These are phyloP conservation scores for pig (Sus scrofa) DNA, from an alignment of 2,113 vertebrate genomes.

Conservation along the genomic window DNA sequence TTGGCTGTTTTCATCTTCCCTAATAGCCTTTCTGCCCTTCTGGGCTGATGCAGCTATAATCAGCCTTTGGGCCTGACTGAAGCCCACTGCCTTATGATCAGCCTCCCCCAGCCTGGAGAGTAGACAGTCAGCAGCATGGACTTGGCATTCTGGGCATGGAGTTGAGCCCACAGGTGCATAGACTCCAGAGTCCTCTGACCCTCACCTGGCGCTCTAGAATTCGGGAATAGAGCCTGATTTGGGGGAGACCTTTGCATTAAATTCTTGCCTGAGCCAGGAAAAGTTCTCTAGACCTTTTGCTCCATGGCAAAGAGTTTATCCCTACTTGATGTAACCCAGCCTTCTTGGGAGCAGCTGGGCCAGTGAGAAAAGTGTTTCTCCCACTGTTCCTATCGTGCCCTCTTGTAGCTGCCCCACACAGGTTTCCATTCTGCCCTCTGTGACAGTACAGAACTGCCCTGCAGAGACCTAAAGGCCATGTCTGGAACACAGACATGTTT, in stretches of 20 bases:
- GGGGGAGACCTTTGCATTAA: constrained; percentile 1
- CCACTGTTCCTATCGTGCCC: background rate
- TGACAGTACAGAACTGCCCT: background rate
- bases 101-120: background rate
- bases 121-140: background rate
- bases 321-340: background rate
- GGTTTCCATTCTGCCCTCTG: background rate
- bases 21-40: background rate
- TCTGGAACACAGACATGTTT: background rate
- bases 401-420: background rate
- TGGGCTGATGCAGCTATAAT: background rate
- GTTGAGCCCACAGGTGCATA: background rate
- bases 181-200: background rate
- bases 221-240: background rate
- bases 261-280: background rate
- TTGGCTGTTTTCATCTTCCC: background rate
- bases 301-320: background rate
- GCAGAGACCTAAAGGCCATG: background rate
- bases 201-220: background rate
- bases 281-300: constrained; percentile 7
- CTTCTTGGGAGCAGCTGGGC: background rate
- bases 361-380: background rate
- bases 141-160: background rate
- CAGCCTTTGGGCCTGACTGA: background rate
- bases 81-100: background rate